phyloP scores from a whole-genome alignment of 2,797 vertebrate genomes.

The Phylloscopus collybita region DNA sequence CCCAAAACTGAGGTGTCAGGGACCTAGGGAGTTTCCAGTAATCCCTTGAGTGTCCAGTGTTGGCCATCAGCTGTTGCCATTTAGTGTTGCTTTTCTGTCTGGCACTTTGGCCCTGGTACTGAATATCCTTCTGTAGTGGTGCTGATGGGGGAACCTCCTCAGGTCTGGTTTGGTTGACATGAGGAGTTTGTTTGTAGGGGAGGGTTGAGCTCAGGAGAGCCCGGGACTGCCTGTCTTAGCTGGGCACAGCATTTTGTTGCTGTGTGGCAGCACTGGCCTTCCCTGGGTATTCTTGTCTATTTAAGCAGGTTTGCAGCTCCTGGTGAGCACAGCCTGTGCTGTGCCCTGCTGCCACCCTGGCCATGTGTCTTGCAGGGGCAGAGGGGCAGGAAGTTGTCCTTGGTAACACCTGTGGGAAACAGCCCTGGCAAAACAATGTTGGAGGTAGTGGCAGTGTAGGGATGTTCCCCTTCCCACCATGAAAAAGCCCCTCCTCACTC shows the following conservation, averaged over 20 bases:
- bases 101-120: not conserved
- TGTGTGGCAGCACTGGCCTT: not conserved
- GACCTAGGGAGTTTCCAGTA: not conserved
- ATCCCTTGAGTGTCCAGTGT: accelerated
- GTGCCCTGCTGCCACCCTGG: not conserved
- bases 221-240: not conserved
- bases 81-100: not conserved
- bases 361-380: accelerated
- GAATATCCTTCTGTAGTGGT: not conserved
- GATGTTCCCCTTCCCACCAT: not conserved
- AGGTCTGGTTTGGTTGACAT: accelerated
- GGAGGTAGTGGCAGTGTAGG: not conserved
- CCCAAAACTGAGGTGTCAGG: not conserved
- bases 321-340: not conserved
- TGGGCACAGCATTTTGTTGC: accelerated
- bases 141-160: not conserved
- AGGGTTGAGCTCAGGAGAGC: not conserved
- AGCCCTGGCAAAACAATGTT: not conserved
- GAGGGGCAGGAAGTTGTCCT: accelerated
- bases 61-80: not conserved
- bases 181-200: accelerated
- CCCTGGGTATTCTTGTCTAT: not conserved
- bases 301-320: not conserved
- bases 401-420: not conserved
- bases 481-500: not conserved